A percentile compares a stretch with the other conserved stretches of the same genome.
phyloP scores from a whole-genome alignment of 2,888 invertebrate species.

The Ennomos quercinarius region DNA sequence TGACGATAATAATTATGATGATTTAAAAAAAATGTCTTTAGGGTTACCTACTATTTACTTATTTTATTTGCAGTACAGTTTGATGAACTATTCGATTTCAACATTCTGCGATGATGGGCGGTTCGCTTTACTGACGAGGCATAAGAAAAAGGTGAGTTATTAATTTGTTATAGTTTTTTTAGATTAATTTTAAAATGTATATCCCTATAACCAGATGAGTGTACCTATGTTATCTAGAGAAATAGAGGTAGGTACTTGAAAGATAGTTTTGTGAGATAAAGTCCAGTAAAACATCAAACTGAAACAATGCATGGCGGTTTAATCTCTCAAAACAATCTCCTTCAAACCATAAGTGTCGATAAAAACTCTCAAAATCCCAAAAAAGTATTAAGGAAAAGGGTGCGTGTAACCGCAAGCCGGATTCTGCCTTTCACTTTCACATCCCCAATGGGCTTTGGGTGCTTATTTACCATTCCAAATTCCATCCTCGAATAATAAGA shows the following conservation, averaged over 20 bases:
- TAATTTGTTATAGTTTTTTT: too few species aligned
- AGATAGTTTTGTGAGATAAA: too few species aligned
- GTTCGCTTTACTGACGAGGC: constrained; percentile 60
- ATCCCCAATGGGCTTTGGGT: constrained; percentile 1
- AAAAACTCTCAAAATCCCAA: neutral
- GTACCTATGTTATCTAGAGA: too few species aligned
- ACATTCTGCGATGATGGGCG: constrained; percentile 68
- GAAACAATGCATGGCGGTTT: too few species aligned
- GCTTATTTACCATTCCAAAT: constrained; percentile 2
- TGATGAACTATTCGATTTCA: constrained; percentile 58
- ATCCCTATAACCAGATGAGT: too few species aligned
- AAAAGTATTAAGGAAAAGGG: constrained; percentile 11
- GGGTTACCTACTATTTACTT: neutral
- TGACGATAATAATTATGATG: too few species aligned
- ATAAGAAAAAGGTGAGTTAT: constrained; percentile 62
- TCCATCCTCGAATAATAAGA: constrained; percentile 8
- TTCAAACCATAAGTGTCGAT: too few species aligned
- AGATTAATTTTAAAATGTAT: too few species aligned
- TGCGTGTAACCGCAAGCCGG: constrained; percentile 1
- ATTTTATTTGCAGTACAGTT: constrained; percentile 57
- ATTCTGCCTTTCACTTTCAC: constrained; percentile 16
- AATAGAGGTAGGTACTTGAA: too few species aligned
- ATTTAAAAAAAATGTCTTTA: too few species aligned
- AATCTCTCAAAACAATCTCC: too few species aligned
- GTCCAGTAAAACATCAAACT: too few species aligned